Evolutionary conservation across 2,113 vertebrate genomes (phyloP).

Genomic region (Myrmophylax atrothorax): DNA sequence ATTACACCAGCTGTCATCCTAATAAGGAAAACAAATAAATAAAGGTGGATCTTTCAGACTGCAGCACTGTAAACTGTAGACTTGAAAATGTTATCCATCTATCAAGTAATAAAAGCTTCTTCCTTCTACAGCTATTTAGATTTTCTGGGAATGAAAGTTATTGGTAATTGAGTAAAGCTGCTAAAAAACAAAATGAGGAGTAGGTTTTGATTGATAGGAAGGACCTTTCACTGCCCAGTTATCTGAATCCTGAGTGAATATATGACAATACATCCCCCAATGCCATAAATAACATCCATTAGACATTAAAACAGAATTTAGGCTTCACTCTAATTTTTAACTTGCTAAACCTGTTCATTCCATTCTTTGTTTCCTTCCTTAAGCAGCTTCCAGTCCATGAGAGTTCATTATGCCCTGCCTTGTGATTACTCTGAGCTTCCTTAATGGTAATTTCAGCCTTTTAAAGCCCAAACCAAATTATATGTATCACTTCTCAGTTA

Average conservation of each 20-base stretch:
- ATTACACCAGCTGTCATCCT: background rate
- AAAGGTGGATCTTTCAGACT: background rate
- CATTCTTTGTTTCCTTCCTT: background rate
- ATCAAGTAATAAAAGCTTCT: background rate
- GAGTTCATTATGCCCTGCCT: background rate
- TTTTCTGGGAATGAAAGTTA: background rate
- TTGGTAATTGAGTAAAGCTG: background rate
- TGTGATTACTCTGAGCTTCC: background rate
- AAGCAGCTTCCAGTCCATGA: background rate
- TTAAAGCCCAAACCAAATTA: background rate
- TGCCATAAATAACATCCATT: background rate
- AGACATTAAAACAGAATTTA: background rate
- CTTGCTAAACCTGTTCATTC: background rate
- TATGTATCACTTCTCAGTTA: background rate
- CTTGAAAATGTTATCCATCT: background rate
- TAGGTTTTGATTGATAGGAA: background rate
- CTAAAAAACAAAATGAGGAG: background rate
- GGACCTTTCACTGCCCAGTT: background rate
- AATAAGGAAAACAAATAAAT: conserved; percentile 4
- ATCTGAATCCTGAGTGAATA: background rate
- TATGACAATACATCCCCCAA: background rate
- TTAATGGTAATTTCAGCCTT: background rate
- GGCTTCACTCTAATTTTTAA: background rate
- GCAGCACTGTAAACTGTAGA: background rate
- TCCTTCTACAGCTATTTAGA: background rate